Evolutionary conservation across 2,113 vertebrate species (phyloP).

Genomic region (Hypocryptadius cinnamomeus): DNA sequence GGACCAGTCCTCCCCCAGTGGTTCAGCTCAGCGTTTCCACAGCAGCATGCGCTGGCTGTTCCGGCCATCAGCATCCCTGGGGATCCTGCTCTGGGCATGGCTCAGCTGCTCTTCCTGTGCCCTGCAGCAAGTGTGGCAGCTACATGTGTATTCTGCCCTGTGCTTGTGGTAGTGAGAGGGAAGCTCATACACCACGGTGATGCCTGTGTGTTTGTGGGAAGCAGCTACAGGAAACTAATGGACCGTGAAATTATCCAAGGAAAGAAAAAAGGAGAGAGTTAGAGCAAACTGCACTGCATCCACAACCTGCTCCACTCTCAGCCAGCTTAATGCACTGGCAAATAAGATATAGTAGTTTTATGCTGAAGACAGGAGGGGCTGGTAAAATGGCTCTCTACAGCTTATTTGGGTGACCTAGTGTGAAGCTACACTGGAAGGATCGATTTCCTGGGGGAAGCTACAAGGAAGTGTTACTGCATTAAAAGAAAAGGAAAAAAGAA

Average conservation of each 20-base stretch:
- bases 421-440: neutral
- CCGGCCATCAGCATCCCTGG: neutral
- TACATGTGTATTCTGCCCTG: neutral
- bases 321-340: neutral
- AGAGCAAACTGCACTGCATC: neutral
- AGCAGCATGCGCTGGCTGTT: no score
- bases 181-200: neutral
- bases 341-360: neutral
- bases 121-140: neutral
- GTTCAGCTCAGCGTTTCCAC: neutral
- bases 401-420: neutral
- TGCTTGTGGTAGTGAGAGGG: neutral
- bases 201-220: neutral
- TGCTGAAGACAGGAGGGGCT: neutral
- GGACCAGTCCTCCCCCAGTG: neutral
- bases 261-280: neutral
- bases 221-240: neutral
- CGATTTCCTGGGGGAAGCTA: neutral
- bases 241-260: constrained; percentile 22
- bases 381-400: neutral
- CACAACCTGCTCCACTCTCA: neutral
- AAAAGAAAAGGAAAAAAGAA: neutral
- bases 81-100: neutral
- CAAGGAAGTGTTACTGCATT: neutral
- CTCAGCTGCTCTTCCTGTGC: neutral